Base-by-base conservation (phyloP, 2,797 vertebrate species). In the Sorex maritimensis region DNA sequence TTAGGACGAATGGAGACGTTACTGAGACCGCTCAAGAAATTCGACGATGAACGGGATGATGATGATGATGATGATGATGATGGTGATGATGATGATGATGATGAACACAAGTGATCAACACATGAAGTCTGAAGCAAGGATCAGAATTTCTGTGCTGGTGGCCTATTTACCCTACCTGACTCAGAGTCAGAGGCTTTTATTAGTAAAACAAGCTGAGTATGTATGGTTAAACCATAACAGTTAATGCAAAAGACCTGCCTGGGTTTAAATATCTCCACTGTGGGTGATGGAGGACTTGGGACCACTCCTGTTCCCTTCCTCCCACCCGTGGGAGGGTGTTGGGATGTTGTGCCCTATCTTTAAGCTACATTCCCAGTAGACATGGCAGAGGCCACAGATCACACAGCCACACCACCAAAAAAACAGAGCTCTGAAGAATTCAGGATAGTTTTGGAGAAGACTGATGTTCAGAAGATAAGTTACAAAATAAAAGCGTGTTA, bases 311-410 rank as follows among this genome's bases (percentile, higher is more conserved):
- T 75, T 26, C 2, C 2, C 19, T 69, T 73, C 63, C 78, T 30
- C 28, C 5, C 11, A 4, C 19, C 72, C 0, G 0, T n/a, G 9
- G 9, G n/a, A 49, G 7, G 46, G 1, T 12, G 15, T 28, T 8
- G 17, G 2, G 8, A 0, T 28, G 26, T 26, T 63, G 26, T 74
- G 21, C 9, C 46, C 11, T 23, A 52, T 23, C 55, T 24, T 82
- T 55, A 83, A 72, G 75, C 6, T 44, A 73, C 52, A 79, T 4
- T 61, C 44, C 24, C n/a, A 19, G 34, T 0, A 26, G 49, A 23
- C 46, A 55, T 1, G 52, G 17, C 0, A 17, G 14, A 1, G 55
- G 58, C 26, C 38, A 19, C 0, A 52, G 28, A 55, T 74, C 24
- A 44, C 12, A 38, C 58, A 63, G 23, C 10, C 88, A 79, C 68